Base-by-base conservation (phyloP, 2,888 invertebrate genomes). In the Mythimna impura region DNA sequence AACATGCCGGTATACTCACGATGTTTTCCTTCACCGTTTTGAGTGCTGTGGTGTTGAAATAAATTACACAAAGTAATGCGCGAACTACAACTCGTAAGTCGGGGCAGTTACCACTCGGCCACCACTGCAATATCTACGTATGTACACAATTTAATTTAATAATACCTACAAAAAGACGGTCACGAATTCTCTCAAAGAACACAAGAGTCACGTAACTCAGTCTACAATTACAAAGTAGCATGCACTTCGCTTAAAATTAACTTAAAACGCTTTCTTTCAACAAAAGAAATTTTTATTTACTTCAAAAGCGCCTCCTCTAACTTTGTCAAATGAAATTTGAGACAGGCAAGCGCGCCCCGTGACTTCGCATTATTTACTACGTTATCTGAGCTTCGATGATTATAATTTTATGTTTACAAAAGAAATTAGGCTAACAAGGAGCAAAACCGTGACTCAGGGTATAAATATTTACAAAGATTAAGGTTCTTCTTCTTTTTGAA, bases 341-440 rank as follows among this genome's bases (percentile, higher is more conserved):
- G 40, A 54, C 50, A 55, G 34, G 60, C 76, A 68, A 71, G 50
- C 66, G 20, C 10, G 3, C 67, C 66, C 65, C 84, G 82, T 84
- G 81, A 84, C 84, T 84, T 66, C 34, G 81, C 84, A 78, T 78
- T 75, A 66, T 71, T 74, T 10, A 14, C 7, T 47, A 17, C 63
- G 82, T 84, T 73, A 82, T 75, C 72, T n/a, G 72, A 84, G 72
- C 74, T 58, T 25, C 7, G 36, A 68, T 82, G 74, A 82, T 82
- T 78, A 84, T 81, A 68, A 82, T 82, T 78, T 78, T 71, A 22
- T 73, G 66, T 81, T 75, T 66, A 73, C 73, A 72, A 84, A 78
- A 64, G 58, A 84, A 78, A 75, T 73, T 71, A 65, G 71, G 66
- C 61, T 81, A 81, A 71, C 74, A 68, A 61, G 81, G 52, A 78